phyloP scores from a whole-genome alignment of 2,888 invertebrate genomes.

The Synergus umbraculus region DNA sequence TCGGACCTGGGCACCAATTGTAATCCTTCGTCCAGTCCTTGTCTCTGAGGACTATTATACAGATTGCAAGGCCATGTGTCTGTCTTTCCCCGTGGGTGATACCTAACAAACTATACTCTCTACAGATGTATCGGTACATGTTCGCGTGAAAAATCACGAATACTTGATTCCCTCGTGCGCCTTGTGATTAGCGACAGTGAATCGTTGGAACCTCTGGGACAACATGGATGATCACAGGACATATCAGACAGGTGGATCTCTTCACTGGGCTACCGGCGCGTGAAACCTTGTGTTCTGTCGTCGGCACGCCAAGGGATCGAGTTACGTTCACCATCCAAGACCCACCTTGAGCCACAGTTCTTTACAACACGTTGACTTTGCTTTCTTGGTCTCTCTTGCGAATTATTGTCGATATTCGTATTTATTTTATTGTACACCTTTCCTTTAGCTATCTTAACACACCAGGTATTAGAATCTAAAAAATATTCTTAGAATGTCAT shows the following conservation, averaged over 20 bases:
- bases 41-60: constrained; percentile 7
- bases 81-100: constrained; percentile 24
- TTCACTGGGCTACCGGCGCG: constrained; percentile 27
- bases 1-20: not conserved
- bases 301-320: constrained; percentile 23
- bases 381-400: not conserved
- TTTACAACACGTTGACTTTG: not conserved
- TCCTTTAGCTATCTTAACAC: not conserved
- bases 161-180: constrained; percentile 57
- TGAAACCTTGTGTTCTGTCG: constrained; percentile 40
- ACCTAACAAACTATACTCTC: constrained; percentile 12
- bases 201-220: constrained; percentile 54
- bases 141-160: constrained; percentile 48
- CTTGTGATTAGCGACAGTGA: constrained; percentile 64
- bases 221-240: constrained; percentile 39
- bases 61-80: constrained; percentile 36
- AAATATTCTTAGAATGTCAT: not conserved
- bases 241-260: constrained; percentile 38
- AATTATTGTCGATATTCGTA: not conserved
- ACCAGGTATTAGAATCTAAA: not conserved
- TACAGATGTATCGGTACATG: constrained; percentile 27
- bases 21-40: not conserved
- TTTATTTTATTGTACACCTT: not conserved
- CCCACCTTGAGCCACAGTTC: not conserved
- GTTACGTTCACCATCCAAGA: constrained; percentile 29